These are phyloP conservation scores for Mizuhopecten yessoensis DNA, from an alignment of 1,140 invertebrate genomes.

Conservation along the genomic window DNA sequence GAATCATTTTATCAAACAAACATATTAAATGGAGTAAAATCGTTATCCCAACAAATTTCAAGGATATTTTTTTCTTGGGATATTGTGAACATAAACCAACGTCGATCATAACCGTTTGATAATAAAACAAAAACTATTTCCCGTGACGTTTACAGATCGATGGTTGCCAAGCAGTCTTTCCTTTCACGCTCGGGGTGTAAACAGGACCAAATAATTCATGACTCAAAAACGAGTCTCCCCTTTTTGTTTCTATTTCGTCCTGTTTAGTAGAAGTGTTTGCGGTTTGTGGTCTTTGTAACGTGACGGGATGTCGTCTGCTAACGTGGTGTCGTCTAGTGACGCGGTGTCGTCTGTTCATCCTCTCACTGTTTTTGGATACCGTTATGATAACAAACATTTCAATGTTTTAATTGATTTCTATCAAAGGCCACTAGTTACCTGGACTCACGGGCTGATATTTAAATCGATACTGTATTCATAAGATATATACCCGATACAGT, in stretches of 20 bases:
- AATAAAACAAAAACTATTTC: not conserved
- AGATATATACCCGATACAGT: not conserved
- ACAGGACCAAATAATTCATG: not conserved
- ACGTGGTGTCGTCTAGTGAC: not conserved
- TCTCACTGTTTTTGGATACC: not conserved
- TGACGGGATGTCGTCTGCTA: not conserved
- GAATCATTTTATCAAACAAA: too few species aligned
- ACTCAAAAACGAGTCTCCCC: not conserved
- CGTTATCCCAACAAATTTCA: not conserved
- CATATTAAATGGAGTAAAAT: not conserved
- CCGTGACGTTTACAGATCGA: not conserved
- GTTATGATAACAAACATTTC: constrained; percentile 1
- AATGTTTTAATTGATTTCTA: not conserved
- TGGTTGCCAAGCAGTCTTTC: not conserved
- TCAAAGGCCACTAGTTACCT: not conserved
- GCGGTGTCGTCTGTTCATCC: not conserved
- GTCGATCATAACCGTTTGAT: not conserved
- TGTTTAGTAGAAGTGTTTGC: not conserved
- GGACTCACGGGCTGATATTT: not conserved
- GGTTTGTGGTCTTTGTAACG: not conserved
- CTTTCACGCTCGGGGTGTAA: constrained; percentile 15
- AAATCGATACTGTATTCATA: constrained; percentile 26
- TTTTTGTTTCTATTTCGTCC: not conserved
- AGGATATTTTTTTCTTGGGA: not conserved
- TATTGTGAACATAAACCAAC: not conserved